Evolutionary conservation across 2,113 vertebrate species (phyloP), one percentile per base, ranked within the genome.

Genomic region (Grammomys dolichurus): DNA sequence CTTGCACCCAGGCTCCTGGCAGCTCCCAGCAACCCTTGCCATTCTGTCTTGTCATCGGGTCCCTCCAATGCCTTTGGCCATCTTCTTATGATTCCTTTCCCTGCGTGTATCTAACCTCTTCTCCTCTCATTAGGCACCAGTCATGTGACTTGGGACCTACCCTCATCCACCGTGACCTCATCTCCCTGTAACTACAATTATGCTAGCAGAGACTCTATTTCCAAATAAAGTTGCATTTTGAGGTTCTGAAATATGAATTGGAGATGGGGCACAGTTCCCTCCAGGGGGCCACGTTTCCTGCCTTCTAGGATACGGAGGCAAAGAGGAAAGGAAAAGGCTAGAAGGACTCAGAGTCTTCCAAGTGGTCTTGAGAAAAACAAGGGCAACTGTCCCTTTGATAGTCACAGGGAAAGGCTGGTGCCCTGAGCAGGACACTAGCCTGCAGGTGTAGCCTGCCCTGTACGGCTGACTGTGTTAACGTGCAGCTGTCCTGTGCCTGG

Each of bases 361-460:
- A 36, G 16, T 36, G 46, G 60, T 36, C 19, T 70, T 72, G 51
- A 63, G 73, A 77, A 60, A 43, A 60, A 43, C 48, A 40, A 5
- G 36, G 51, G 54, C 0, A 6, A 56, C 46, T 69, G 1, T 87
- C 26, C 36, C 88, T 19, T 20, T 43, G 54, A 20, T 17, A 14
- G 28, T 60, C 0, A 3, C 13, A 40, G 89, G 63, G 90, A 51
- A 28, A 40, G 54, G 40, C 28, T 17, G n/a, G n/a, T 67, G 5
- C 20, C 19, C 51, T 1, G 24, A 20, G 54, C 26, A 2, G 31
- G 89, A 48, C 5, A 24, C 31, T 51, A 31, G 81, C 17, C 20
- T 1, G 5, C 31, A 40, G 51, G 36, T 13, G 26, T 16, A 28
- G 54, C 22, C 9, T 75, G 43, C 28, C 9, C 0, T 0, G 43